phyloP scores from a whole-genome alignment of 2,113 vertebrate genomes.

The Neogale vison region DNA sequence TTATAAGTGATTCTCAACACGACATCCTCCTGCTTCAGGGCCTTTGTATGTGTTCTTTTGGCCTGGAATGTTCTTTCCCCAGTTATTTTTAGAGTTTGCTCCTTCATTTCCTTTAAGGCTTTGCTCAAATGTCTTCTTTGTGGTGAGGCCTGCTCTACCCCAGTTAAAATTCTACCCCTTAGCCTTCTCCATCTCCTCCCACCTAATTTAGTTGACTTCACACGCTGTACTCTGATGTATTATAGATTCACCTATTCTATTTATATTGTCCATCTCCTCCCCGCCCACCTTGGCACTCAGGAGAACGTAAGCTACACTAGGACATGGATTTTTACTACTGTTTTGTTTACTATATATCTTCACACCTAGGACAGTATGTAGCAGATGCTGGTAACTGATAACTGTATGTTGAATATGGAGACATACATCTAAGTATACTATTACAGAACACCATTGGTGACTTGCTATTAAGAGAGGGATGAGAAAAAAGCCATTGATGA shows the following conservation, averaged over 20 bases:
- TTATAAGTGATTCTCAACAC: neutral
- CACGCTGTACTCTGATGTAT: neutral
- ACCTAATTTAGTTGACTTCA: neutral
- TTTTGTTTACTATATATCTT: neutral
- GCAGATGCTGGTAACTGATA: neutral
- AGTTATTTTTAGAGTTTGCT: neutral
- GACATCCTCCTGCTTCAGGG: neutral
- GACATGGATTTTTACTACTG: neutral
- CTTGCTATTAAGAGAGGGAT: neutral
- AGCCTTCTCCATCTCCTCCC: neutral
- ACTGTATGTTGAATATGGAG: neutral
- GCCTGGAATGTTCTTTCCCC: neutral
- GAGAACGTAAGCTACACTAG: neutral
- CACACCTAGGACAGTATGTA: neutral
- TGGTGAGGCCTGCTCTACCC: neutral
- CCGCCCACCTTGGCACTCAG: neutral
- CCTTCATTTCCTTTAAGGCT: constrained; percentile 12
- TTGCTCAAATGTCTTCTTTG: neutral
- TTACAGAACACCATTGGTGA: neutral
- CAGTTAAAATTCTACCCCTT: neutral
- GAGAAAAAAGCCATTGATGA: neutral
- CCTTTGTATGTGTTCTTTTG: neutral
- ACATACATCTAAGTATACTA: constrained; percentile 3
- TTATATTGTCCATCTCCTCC: neutral
- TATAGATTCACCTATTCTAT: neutral